A percentile compares a stretch with the other conserved stretches of the same genome.
Evolutionary conservation across 1,140 invertebrate species (phyloP).

Genomic region (Zaprionus camerounensis): DNA sequence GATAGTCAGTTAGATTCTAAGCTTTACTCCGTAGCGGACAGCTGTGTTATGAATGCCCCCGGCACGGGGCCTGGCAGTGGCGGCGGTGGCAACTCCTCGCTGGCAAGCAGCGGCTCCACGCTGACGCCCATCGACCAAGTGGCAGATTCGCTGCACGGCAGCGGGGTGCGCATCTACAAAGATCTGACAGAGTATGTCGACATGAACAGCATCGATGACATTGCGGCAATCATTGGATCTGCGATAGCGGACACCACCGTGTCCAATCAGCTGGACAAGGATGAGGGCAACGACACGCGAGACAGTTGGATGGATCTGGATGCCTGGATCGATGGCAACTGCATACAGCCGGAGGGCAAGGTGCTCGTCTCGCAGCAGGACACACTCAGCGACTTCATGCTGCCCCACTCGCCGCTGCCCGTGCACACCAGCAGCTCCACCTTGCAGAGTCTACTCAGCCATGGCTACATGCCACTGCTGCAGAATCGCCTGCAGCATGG

Average conservation of each 20-base stretch:
- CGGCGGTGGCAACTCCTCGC: constrained; percentile 13
- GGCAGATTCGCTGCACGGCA: constrained; percentile 84
- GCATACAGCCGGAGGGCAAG: constrained; percentile 86
- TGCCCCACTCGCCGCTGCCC: constrained; percentile 86
- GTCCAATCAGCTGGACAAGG: constrained; percentile 88
- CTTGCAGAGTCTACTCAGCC: constrained; percentile 90
- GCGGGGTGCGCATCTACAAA: constrained; percentile 83
- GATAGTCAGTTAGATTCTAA: constrained; percentile 86
- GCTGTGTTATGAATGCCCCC: constrained; percentile 83
- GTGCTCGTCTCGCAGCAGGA: constrained; percentile 87
- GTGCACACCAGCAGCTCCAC: constrained; percentile 87
- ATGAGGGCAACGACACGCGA: constrained; percentile 87
- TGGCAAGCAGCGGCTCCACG: constrained; percentile 51
- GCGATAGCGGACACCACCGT: constrained; percentile 95
- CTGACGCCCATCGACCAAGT: constrained; percentile 77
- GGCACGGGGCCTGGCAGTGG: constrained; percentile 9
- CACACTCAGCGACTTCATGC: constrained; percentile 88
- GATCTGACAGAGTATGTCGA: constrained; percentile 86
- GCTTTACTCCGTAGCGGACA: constrained; percentile 86
- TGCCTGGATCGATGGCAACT: constrained; percentile 92
- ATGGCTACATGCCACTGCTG: constrained; percentile 91
- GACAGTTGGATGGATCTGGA: constrained; percentile 93
- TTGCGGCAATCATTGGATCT: constrained; percentile 94
- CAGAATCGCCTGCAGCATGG: constrained; percentile 90
- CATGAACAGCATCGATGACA: constrained; percentile 91